These are phyloP conservation scores for Aphaenogaster rudis DNA, from an alignment of 1,140 invertebrate genomes.

Conservation along the genomic window DNA sequence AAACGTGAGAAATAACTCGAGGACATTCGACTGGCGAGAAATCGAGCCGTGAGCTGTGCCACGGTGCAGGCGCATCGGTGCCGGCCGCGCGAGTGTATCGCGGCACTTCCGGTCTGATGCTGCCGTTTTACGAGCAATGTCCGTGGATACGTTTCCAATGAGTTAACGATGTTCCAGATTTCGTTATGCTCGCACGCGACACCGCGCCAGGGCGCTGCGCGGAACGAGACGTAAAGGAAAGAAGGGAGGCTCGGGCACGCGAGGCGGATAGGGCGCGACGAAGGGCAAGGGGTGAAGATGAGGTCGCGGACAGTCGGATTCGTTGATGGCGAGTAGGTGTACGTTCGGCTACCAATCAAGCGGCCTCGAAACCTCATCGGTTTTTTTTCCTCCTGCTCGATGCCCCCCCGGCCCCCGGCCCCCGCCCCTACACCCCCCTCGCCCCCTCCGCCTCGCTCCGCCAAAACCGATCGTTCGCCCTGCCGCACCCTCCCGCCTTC, in stretches of 20 bases:
- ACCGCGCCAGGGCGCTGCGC: conserved; percentile 52
- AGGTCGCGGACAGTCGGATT: conserved; percentile 80
- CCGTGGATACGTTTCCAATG: conserved; percentile 65
- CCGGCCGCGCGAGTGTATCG: conserved; percentile 34
- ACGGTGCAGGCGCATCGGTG: background rate
- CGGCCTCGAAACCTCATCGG: conserved; percentile 86
- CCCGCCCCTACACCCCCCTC: conserved; percentile 17
- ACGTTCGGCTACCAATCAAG: conserved; percentile 86
- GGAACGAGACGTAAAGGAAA: conserved; percentile 59
- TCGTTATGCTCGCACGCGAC: conserved; percentile 67
- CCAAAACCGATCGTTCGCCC: conserved; percentile 59
- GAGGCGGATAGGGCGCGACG: conserved; percentile 44
- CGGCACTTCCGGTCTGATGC: conserved; percentile 60
- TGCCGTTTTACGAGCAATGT: conserved; percentile 46
- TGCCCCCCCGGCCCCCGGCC: conserved; percentile 64
- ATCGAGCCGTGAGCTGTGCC: background rate
- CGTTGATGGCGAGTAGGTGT: conserved; percentile 84
- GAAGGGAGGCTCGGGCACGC: conserved; percentile 36
- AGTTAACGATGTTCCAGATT: conserved; percentile 79
- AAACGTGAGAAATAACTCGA: background rate
- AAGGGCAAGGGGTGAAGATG: conserved; percentile 77
- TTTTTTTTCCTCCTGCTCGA: conserved; percentile 82
- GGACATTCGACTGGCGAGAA: conserved; percentile 18
- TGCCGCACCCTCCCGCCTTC: conserved; percentile 44
- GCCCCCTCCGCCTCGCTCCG: conserved; percentile 56